phyloP scores from a whole-genome alignment of 2,888 invertebrate species.

The Orthonevra nobilis region DNA sequence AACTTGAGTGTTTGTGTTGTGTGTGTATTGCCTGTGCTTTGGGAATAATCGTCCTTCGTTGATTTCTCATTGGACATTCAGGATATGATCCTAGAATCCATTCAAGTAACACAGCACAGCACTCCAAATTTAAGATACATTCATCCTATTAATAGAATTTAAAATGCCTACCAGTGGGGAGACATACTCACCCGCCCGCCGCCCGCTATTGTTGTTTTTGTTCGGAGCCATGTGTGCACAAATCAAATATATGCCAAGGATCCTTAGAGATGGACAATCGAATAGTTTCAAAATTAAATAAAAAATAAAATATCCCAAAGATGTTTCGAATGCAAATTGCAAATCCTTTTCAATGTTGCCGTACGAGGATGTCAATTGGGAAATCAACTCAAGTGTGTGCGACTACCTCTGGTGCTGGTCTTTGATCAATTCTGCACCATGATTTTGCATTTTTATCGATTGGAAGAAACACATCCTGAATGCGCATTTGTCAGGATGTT shows the following conservation, averaged over 20 bases:
- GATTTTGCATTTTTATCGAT: neutral
- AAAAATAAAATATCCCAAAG: conserved; percentile 30
- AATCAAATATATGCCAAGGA: conserved; percentile 32
- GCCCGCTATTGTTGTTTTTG: neutral
- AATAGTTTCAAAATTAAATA: conserved; percentile 65
- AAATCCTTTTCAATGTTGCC: conserved; percentile 1
- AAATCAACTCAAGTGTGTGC: conserved; percentile 57
- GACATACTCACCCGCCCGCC: no score
- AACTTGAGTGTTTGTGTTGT: conserved; percentile 43
- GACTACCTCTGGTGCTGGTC: no score
- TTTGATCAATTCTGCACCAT: conserved; percentile 10
- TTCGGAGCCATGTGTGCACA: conserved; percentile 6
- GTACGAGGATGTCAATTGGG: conserved; percentile 53
- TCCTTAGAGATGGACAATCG: conserved; percentile 40
- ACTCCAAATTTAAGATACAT: conserved; percentile 29
- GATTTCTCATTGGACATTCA: conserved; percentile 42
- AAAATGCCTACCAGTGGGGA: conserved; percentile 21
- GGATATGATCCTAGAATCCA: neutral
- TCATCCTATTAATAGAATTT: conserved; percentile 52
- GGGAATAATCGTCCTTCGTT: conserved; percentile 38
- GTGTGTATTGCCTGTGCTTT: no score
- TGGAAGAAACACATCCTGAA: neutral
- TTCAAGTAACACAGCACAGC: no score
- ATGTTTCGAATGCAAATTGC: conserved; percentile 39
- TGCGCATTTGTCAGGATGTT: conserved; percentile 4